These are phyloP conservation scores for Dynastes grantii DNA, from an alignment of 2,888 invertebrate genomes.

Conservation along the genomic window DNA sequence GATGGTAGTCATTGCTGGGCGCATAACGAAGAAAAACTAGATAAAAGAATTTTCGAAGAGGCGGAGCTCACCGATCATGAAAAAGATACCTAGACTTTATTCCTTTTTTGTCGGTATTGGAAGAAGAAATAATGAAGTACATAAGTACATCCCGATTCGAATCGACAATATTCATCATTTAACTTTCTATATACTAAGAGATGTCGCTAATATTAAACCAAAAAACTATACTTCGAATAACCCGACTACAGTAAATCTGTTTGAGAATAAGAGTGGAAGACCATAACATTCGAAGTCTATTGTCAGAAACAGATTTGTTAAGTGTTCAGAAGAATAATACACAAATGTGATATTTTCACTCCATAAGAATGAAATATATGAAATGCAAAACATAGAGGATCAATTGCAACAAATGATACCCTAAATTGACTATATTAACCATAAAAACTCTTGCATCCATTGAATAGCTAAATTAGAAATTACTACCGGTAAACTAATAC, in stretches of 20 bases:
- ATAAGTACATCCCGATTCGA: slow-evolving; percentile 7
- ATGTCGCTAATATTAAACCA: neutral
- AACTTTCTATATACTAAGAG: neutral
- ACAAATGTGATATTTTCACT: slow-evolving; percentile 34
- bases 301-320: neutral
- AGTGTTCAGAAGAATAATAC: slow-evolving; percentile 31
- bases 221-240: neutral
- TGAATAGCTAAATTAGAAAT: too few species aligned
- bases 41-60: slow-evolving; percentile 73
- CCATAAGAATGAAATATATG: neutral
- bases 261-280: too few species aligned
- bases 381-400: slow-evolving; percentile 10
- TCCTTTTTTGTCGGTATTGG: neutral
- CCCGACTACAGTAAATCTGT: neutral
- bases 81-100: slow-evolving; percentile 48
- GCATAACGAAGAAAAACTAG: slow-evolving; percentile 76
- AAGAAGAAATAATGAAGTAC: neutral
- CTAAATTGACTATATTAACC: too few species aligned
- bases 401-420: slow-evolving; percentile 6
- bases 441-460: too few species aligned
- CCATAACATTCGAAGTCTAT: neutral
- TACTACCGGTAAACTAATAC: too few species aligned
- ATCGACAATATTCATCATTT: neutral
- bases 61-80: slow-evolving; percentile 73
- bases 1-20: slow-evolving; percentile 78